These are phyloP conservation scores for Maconellicoccus hirsutus DNA, from an alignment of 1,140 invertebrate genomes.

Conservation along the genomic window DNA sequence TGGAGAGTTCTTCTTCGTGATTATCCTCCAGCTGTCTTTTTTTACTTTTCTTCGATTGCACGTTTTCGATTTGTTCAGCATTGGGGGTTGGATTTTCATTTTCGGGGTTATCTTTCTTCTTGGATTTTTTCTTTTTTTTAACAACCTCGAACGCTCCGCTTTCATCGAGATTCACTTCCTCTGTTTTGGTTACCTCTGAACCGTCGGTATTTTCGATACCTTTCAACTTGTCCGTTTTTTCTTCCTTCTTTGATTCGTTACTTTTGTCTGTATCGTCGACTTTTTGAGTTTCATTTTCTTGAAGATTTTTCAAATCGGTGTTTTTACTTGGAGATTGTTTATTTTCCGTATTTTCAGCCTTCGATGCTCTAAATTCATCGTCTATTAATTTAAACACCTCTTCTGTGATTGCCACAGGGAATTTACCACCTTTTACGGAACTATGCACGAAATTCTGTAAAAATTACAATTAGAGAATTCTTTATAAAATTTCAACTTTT, in stretches of 20 bases:
- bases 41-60: neutral
- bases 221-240: neutral
- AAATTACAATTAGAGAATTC: slow-evolving; percentile 23
- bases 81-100: neutral
- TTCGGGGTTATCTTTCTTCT: neutral
- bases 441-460: slow-evolving; percentile 49
- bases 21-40: neutral
- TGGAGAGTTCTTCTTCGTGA: neutral
- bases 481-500: slow-evolving; percentile 21
- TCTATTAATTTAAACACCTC: slow-evolving; percentile 58
- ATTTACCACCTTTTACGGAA: slow-evolving; percentile 44
- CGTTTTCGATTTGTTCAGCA: neutral
- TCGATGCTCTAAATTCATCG: slow-evolving; percentile 46
- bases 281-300: neutral
- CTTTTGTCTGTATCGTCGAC: neutral
- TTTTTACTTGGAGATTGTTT: slow-evolving; percentile 32
- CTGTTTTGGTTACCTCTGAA: neutral
- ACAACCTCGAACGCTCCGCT: neutral
- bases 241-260: neutral
- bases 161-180: neutral
- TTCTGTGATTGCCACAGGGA: slow-evolving; percentile 44
- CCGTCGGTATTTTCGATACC: neutral
- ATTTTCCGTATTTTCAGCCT: slow-evolving; percentile 32
- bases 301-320: neutral
- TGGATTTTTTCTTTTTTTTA: neutral